Evolutionary conservation across 2,113 vertebrate genomes (phyloP), one percentile per base, ranked within the genome.

Genomic region (Syngnathus floridae): DNA sequence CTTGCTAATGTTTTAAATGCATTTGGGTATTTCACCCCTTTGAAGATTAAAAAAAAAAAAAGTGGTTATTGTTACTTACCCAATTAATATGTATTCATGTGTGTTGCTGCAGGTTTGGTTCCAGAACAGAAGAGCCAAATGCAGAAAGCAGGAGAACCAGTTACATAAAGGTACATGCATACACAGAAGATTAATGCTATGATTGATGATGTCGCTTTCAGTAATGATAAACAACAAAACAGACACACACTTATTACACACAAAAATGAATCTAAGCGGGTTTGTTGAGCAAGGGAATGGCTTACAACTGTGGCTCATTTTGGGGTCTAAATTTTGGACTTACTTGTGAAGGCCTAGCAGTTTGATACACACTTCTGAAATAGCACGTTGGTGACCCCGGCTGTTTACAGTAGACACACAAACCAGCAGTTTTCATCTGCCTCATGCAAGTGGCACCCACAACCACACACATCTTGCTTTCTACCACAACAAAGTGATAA

Each of bases 61-160:
- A 4, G 1, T 82, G 80, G 79, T 74, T 82, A 83, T 89, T 90
- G 85, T 89, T 90, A 88, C 89, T 87, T 75, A 35, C 12, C 16
- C 7, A 61, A 61, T 43, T 40, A 13, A 61, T 73, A 78, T 85
- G 82, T 88, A 90, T 90, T 86, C 84, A 83, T 88, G 82, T 88
- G 68, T 88, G 67, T 91, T 73, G 83, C 87, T 82, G 66, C 86
- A 98, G 96, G 96, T 98, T 80, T 98, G 96, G 96, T 98, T 97
- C 92, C 96, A 98, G 87, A 98, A 98, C 84, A 92, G 95, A 85
- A 91, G 96, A 87, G 95, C 96, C 83, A 97, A 98, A 83, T 98
- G 95, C 85, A 94, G 95, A 84, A 98, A 98, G 79, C 95, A 98
- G 82, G 96, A 98, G 84, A 98, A 98, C 86, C 96, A 98, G 62